Conservation (phyloP, 2,797 vertebrate genomes). For the Xenops minutus region DNA sequence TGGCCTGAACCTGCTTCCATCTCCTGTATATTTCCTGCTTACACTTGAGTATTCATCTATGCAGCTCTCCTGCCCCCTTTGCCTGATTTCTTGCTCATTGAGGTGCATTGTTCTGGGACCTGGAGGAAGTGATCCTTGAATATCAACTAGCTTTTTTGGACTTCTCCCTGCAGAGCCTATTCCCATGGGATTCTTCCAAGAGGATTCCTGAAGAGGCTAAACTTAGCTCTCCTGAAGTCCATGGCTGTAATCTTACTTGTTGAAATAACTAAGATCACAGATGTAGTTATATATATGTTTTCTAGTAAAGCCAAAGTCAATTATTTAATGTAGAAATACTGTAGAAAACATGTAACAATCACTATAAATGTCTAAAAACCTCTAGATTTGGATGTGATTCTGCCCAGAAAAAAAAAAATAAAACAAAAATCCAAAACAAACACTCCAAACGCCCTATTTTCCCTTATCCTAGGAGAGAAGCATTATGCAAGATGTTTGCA, state of each 20-base stretch:
- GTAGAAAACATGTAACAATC: not conserved
- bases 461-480: not conserved
- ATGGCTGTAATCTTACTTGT: not conserved
- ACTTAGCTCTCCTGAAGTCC: not conserved
- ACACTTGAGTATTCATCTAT: not conserved
- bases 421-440: accelerated
- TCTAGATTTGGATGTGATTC: not conserved
- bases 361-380: not conserved
- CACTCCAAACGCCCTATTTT: accelerated
- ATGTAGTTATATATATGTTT: not conserved
- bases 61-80: not conserved
- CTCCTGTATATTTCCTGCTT: not conserved
- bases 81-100: not conserved
- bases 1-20: not conserved
- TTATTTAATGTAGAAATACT: not conserved
- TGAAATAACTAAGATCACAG: not conserved
- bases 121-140: not conserved
- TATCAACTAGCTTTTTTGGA: not conserved
- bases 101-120: not conserved
- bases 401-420: not conserved
- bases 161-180: not conserved
- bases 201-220: not conserved
- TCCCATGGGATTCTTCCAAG: not conserved
- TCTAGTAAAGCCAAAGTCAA: not conserved
- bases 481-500: not conserved